phyloP scores from a whole-genome alignment of 1,140 invertebrate genomes.

The Drosophila pectinifera region DNA sequence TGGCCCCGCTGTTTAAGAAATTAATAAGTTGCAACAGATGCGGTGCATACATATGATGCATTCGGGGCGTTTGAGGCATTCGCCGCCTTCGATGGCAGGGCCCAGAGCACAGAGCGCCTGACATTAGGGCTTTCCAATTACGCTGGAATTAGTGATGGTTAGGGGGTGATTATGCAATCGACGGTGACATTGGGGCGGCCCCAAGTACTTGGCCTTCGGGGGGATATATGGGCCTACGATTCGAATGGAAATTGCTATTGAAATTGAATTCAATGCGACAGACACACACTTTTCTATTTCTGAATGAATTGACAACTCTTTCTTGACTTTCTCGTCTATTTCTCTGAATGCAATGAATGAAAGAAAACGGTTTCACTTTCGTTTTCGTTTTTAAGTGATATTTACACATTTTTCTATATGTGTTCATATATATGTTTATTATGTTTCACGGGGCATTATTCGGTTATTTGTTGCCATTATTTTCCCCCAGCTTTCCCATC shows the following conservation, averaged over 20 bases:
- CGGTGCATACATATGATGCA: constrained; percentile 29
- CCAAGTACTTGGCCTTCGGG: constrained; percentile 13
- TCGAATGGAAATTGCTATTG: constrained; percentile 28
- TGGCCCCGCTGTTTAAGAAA: constrained; percentile 36
- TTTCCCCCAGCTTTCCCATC: constrained; percentile 47
- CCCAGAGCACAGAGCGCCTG: constrained; percentile 31
- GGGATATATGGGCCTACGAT: neutral
- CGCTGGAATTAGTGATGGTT: constrained; percentile 45
- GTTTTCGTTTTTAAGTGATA: constrained; percentile 51
- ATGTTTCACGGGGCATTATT: constrained; percentile 43
- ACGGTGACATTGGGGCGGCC: constrained; percentile 25
- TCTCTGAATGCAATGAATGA: constrained; percentile 25
- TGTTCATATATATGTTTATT: constrained; percentile 38
- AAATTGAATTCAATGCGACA: constrained; percentile 18
- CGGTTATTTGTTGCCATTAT: constrained; percentile 54
- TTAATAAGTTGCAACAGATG: constrained; percentile 54
- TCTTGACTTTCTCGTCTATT: constrained; percentile 46
- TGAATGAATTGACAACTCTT: constrained; percentile 42
- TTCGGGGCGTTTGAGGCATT: too few relatives aligned
- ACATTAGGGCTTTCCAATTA: constrained; percentile 50
- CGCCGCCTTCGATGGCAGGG: constrained; percentile 13
- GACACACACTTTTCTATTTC: constrained; percentile 18
- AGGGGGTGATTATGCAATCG: constrained; percentile 35
- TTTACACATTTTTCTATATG: constrained; percentile 44
- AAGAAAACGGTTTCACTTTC: constrained; percentile 57